Evolutionary conservation across 2,888 invertebrate species (phyloP), one percentile per base, ranked within the genome.

Genomic region (Euzophera pinguis): DNA sequence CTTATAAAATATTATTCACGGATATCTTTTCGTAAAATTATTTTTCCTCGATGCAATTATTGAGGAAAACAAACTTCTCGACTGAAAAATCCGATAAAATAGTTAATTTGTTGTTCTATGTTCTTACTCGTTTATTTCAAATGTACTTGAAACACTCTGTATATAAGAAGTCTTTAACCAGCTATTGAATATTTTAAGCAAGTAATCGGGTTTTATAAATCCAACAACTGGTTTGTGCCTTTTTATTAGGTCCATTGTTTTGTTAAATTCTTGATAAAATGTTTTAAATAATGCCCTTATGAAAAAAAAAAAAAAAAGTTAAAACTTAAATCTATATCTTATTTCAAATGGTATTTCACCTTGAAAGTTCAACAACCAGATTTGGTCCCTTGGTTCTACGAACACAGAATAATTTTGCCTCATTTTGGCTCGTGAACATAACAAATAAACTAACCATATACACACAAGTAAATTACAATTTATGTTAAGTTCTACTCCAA

Each of bases 291-390:
- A 22, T 22, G 22, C 22, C 22, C 22, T 22, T 22, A 22, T 22
- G 22, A 2, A 2, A 22, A 22, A 22, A 3, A 22, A 22, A 22
- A 22, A 22, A 22, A 22, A 22, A 22, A 22, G 22, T 3, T 5
- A 1, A 2, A 13, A 13, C 3, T 13, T 38, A 13, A 13, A 38
- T 7, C 6, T 13, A 12, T 14, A 38, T 38, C 6, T 38, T 13
- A 27, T 12, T 43, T 29, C 27, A 12, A 29, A 9, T 17, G 41
- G 41, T 41, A 41, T 43, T 43, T 43, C 27, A 43, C 43, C 43
- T 43, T 43, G 43, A 27, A 12, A 43, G 43, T 43, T 43, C 27
- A 43, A 43, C 27, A 43, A 41, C 41, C 41, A 43, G 29, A 29
- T 43, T 43, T 12, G 13, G 43, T 43, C 43, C 29, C 27, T 38